These are phyloP conservation scores for Drosophila paracracens DNA, from an alignment of 2,888 invertebrate species.

Conservation along the genomic window DNA sequence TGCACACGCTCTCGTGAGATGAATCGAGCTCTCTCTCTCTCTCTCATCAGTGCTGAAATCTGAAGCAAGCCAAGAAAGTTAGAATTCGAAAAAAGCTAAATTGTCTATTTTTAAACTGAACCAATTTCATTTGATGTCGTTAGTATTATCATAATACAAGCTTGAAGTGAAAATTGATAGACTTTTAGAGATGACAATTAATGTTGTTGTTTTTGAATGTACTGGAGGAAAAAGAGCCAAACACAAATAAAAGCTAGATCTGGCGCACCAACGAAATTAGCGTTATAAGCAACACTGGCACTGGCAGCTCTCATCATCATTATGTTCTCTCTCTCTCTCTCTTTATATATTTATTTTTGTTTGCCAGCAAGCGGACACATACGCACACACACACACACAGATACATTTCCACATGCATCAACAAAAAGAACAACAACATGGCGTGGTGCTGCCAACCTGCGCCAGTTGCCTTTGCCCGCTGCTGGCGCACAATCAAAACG, in stretches of 20 bases:
- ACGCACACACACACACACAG: constrained; percentile 28
- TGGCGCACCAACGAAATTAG: not conserved
- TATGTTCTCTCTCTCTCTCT: constrained; percentile 35
- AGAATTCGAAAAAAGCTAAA: not conserved
- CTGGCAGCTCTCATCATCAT: constrained; percentile 11
- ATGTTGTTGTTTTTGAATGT: not conserved
- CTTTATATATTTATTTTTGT: constrained; percentile 10
- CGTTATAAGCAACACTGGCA: not conserved
- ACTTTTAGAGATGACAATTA: not conserved
- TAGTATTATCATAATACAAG: not conserved
- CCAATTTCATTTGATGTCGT: not conserved
- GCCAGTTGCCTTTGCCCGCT: constrained; percentile 63
- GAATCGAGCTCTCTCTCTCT: not conserved
- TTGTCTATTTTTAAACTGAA: not conserved
- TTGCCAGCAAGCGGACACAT: constrained; percentile 34
- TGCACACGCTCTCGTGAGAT: constrained; percentile 21
- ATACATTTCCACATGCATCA: constrained; percentile 49
- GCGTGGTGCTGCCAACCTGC: constrained; percentile 47
- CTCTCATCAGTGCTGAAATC: not conserved
- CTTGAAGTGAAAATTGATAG: not conserved
- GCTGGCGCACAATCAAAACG: constrained; percentile 40
- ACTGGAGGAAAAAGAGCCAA: not conserved
- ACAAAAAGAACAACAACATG: constrained; percentile 46
- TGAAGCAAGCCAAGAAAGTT: not conserved
- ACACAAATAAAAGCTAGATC: not conserved